Percentiles rank a stretch among this genome's conserved stretches.
These are phyloP conservation scores for Theretra japonica DNA, from an alignment of 2,888 invertebrate species.

Conservation along the genomic window DNA sequence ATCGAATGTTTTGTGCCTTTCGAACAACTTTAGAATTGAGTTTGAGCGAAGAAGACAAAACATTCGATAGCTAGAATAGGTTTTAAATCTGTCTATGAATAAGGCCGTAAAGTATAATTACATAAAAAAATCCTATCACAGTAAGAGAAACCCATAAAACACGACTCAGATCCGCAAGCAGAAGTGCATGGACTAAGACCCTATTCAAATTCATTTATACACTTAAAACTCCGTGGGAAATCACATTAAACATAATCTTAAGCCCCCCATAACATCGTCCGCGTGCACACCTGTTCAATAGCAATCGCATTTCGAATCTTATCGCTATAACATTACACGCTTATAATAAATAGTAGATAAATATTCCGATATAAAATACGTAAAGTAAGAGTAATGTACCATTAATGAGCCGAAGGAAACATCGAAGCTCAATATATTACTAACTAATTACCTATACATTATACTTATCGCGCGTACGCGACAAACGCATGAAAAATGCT, in stretches of 20 bases:
- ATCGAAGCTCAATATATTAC: constrained; percentile 78
- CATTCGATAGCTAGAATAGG: too few species aligned
- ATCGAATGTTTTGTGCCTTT: too few species aligned
- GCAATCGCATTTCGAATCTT: constrained; percentile 37
- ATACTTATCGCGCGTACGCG: constrained; percentile 68
- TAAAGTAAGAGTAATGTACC: constrained; percentile 74
- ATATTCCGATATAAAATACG: constrained; percentile 62
- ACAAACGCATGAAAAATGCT: constrained; percentile 65
- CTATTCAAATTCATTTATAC: neutral
- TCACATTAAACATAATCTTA: constrained; percentile 1
- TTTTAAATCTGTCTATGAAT: too few species aligned
- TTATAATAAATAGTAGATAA: constrained; percentile 61
- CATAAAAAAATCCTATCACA: neutral
- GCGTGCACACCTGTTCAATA: constrained; percentile 22
- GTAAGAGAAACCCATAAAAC: neutral
- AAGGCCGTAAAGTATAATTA: neutral
- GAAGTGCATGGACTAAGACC: neutral
- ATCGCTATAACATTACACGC: constrained; percentile 47
- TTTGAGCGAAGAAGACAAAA: too few species aligned
- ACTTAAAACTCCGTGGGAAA: constrained; percentile 6
- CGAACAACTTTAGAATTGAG: too few species aligned
- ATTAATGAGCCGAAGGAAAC: constrained; percentile 75
- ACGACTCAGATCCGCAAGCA: constrained; percentile 6
- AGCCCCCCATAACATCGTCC: constrained; percentile 5
- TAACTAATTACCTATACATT: constrained; percentile 79